These are phyloP conservation scores for Scalopus aquaticus DNA, from an alignment of 2,113 vertebrate species.

Conservation along the genomic window DNA sequence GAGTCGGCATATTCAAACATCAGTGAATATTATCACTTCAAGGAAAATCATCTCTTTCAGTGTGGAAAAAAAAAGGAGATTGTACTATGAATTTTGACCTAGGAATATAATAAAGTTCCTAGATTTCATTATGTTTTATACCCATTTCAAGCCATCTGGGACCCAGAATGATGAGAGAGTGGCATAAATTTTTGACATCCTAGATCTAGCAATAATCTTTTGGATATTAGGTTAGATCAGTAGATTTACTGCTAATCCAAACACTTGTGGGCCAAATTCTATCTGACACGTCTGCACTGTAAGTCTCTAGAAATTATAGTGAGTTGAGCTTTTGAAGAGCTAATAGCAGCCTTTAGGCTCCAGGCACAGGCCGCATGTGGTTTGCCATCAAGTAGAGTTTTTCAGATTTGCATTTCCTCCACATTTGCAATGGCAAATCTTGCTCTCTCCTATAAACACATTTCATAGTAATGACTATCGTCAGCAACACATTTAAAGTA, in stretches of 20 bases:
- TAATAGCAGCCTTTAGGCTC: slow-evolving; percentile 74
- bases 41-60: slow-evolving; percentile 75
- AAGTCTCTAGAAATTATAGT: slow-evolving; percentile 48
- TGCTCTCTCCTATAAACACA: accelerated
- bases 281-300: slow-evolving; percentile 76
- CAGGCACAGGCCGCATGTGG: slow-evolving; percentile 63
- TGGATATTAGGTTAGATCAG: slow-evolving; percentile 81
- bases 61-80: slow-evolving; percentile 70
- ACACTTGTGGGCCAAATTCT: slow-evolving; percentile 75
- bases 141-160: slow-evolving; percentile 80
- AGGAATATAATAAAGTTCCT: slow-evolving; percentile 83
- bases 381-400: slow-evolving; percentile 70
- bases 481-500: not conserved
- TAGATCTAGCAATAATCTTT: slow-evolving; percentile 75
- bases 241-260: slow-evolving; percentile 83
- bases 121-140: slow-evolving; percentile 80
- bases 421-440: slow-evolving; percentile 43
- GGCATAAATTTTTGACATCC: slow-evolving; percentile 79
- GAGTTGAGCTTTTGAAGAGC: slow-evolving; percentile 68
- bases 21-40: slow-evolving; percentile 81
- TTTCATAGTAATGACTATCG: not conserved
- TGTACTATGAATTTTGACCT: slow-evolving; percentile 81
- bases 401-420: slow-evolving; percentile 56
- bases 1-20: slow-evolving; percentile 78
- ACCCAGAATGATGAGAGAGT: slow-evolving; percentile 79